A percentile compares a stretch with the other conserved stretches of the same genome.
Evolutionary conservation across 2,888 invertebrate genomes (phyloP).

Genomic region (Acleris holmiana): DNA sequence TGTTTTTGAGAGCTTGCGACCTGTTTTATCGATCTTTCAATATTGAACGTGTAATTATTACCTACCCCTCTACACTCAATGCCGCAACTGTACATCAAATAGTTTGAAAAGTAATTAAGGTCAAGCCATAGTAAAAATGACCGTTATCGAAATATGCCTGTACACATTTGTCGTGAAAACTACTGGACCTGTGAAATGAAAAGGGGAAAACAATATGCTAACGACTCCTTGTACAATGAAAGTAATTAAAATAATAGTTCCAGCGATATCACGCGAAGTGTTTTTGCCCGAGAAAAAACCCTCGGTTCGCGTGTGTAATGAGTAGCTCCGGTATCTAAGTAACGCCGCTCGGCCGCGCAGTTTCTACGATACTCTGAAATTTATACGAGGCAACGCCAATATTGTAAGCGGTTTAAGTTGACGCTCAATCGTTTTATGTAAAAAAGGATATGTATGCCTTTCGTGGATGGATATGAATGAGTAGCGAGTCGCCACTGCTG

Average conservation of each 20-base stretch:
- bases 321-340: conserved; percentile 48
- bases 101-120: conserved; percentile 66
- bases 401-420: conserved; percentile 60
- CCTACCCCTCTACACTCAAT: conserved; percentile 49
- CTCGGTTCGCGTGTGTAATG: conserved; percentile 47
- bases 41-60: conserved; percentile 63
- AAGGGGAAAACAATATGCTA: conserved; percentile 58
- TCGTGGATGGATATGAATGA: conserved; percentile 80
- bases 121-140: conserved; percentile 42
- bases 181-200: conserved; percentile 57
- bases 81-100: conserved; percentile 49
- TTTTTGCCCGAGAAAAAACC: conserved; percentile 59
- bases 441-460: conserved; percentile 71
- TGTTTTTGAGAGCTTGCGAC: conserved; percentile 45
- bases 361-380: conserved; percentile 48
- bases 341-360: conserved; percentile 44
- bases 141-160: conserved; percentile 52
- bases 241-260: conserved; percentile 81
- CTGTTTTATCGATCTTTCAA: conserved; percentile 59
- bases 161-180: conserved; percentile 58
- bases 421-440: conserved; percentile 71
- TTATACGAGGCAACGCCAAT: conserved; percentile 59
- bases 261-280: conserved; percentile 72
- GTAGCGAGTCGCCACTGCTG: conserved; percentile 75
- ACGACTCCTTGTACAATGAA: conserved; percentile 69